Conservation (phyloP, 2,797 vertebrate species). For the Hippocampus kuda region DNA sequence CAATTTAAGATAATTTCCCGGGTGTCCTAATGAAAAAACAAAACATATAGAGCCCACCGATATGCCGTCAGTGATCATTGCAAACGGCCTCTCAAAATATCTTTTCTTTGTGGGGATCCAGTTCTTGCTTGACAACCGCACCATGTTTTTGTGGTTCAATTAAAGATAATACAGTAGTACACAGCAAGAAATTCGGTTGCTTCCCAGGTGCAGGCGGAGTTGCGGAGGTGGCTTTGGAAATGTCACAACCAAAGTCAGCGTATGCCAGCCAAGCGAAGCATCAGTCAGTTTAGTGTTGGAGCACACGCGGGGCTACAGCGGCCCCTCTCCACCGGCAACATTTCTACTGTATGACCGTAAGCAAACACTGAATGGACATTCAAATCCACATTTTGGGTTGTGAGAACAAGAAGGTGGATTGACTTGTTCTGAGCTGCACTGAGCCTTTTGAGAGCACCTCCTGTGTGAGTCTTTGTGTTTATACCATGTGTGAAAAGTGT, state of each 20-base stretch:
- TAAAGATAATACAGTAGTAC: no score
- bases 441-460: background rate
- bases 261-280: constrained; percentile 60
- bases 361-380: background rate
- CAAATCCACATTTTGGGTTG: background rate
- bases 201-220: constrained; percentile 74
- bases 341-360: constrained; percentile 64
- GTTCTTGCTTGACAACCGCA: no score
- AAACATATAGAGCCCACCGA: no score
- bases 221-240: constrained; percentile 69
- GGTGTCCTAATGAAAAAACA: no score
- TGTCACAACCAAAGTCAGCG: constrained; percentile 68
- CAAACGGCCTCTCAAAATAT: no score
- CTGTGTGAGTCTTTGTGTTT: background rate
- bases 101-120: no score
- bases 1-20: no score
- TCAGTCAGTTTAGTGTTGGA: constrained; percentile 68
- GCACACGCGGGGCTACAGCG: constrained; percentile 55
- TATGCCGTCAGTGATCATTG: no score
- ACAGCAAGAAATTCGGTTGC: background rate
- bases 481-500: background rate
- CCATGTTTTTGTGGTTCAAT: background rate
- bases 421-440: background rate
- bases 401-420: background rate
- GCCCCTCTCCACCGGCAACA: constrained; percentile 46